These are phyloP conservation scores for Chaitophorus viminalis DNA, from an alignment of 2,888 invertebrate species.

Conservation along the genomic window DNA sequence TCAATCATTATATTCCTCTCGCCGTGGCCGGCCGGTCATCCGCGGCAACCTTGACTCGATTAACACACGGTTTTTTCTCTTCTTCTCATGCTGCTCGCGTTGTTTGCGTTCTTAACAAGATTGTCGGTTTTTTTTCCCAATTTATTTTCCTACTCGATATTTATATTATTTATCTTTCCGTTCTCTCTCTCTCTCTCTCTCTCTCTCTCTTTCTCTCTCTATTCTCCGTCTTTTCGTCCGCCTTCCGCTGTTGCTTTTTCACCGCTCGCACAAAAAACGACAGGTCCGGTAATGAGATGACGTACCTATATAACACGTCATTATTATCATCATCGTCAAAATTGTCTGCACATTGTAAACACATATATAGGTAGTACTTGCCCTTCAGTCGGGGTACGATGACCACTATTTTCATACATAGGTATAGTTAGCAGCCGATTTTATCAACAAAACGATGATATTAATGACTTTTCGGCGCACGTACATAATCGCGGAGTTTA, in stretches of 20 bases:
- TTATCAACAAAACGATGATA: no score
- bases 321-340: neutral
- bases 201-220: no score
- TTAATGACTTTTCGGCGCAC: no score
- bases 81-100: neutral
- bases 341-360: neutral
- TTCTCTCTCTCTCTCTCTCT: neutral
- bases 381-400: no score
- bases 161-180: neutral
- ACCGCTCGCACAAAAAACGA: neutral
- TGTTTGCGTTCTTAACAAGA: conserved; percentile 55
- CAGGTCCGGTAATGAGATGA: conserved; percentile 13
- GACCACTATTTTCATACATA: no score
- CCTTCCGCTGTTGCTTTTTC: neutral
- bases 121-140: neutral
- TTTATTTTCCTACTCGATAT: neutral
- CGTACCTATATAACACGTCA: neutral
- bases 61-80: conserved; percentile 53
- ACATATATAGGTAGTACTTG: neutral
- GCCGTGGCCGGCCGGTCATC: neutral
- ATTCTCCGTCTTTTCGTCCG: no score
- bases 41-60: conserved; percentile 56
- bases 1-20: neutral
- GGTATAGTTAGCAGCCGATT: no score
- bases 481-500: no score